Evolutionary conservation across 2,113 vertebrate species (phyloP).

Genomic region (Notothenia coriiceps): DNA sequence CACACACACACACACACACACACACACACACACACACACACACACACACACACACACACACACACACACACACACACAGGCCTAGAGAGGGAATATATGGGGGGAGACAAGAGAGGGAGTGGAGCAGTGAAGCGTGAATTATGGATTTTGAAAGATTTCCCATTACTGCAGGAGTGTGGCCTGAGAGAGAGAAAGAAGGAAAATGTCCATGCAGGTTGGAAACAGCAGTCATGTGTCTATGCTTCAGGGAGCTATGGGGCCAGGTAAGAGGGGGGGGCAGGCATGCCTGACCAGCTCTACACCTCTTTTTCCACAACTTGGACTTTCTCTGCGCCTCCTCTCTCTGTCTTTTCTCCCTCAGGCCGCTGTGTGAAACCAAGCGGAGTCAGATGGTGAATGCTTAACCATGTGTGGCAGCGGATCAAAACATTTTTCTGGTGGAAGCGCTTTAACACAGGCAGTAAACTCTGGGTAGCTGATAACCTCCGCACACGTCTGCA

Average conservation of each 20-base stretch:
- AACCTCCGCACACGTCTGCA: conserved; percentile 26
- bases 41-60: conserved; percentile 35
- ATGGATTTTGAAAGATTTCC: conserved; percentile 83
- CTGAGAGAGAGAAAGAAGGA: conserved; percentile 35
- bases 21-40: conserved; percentile 35
- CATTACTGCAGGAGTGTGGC: conserved; percentile 70
- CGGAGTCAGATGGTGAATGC: conserved; percentile 75
- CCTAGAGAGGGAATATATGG: conserved; percentile 57
- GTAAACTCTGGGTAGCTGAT: conserved; percentile 61
- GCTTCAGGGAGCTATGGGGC: conserved; percentile 32
- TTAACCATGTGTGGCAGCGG: conserved; percentile 72
- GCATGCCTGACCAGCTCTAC: conserved; percentile 56
- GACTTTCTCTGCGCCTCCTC: conserved; percentile 27
- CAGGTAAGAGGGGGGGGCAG: conserved; percentile 31
- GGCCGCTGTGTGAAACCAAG: conserved; percentile 54
- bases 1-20: not conserved
- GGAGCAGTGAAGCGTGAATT: conserved; percentile 76
- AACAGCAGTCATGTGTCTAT: conserved; percentile 14
- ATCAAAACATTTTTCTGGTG: conserved; percentile 71
- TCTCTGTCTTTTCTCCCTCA: conserved; percentile 10
- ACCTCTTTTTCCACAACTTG: conserved; percentile 47
- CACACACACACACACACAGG: conserved; percentile 10
- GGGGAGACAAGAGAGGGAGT: conserved; percentile 60
- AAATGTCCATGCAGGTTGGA: conserved; percentile 42
- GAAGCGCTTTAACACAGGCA: conserved; percentile 60